Base-by-base conservation (phyloP, 2,888 invertebrate genomes). In the Panopea generosa region DNA sequence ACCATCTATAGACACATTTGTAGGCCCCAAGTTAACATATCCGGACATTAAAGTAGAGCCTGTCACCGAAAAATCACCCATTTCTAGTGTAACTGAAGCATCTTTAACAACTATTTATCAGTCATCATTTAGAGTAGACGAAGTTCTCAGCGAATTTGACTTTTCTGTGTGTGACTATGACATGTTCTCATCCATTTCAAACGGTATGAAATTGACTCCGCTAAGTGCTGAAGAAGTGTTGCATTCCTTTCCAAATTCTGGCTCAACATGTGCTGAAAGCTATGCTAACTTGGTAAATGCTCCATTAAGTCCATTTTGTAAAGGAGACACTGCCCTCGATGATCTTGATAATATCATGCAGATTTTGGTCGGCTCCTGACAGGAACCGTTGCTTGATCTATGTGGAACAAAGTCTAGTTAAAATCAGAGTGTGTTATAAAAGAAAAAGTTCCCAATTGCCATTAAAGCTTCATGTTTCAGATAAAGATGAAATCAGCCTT, bases 331-430 rank as follows among this genome's bases (percentile, higher is more conserved):
- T 77, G 91, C 92, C 59, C 93, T 93, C 49, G 94, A 93, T 82
- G 94, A 94, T 83, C 92, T 94, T 91, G 94, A 94, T 88, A 95
- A 95, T 91, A 95, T 95, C 92, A 95, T 95, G 94, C 95, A 95
- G 92, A 95, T 95, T 89, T 93, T 95, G 91, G 95, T 95, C 91
- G 95, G 95, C 16, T 80, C 86, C 89, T 90, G 81, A 73, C 75
- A 66, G 24, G 62, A 65, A 47, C 4, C 33, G 33, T 11, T 11
- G 11, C 33, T 11, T n/a, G 11, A 33, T 33, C 11, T 11, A 11
- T 11, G 11, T 33, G 11, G 24, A 22, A 50, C 20, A 22, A 7
- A 24, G n/a, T 11, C 14, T 40, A 40, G 11, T 40, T 40, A 11
- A 18, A 16, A 47, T 47, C 47, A 18, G 47, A 18, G 47, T 47